phyloP scores from a whole-genome alignment of 2,797 vertebrate genomes.

The Smutsia gigantea region DNA sequence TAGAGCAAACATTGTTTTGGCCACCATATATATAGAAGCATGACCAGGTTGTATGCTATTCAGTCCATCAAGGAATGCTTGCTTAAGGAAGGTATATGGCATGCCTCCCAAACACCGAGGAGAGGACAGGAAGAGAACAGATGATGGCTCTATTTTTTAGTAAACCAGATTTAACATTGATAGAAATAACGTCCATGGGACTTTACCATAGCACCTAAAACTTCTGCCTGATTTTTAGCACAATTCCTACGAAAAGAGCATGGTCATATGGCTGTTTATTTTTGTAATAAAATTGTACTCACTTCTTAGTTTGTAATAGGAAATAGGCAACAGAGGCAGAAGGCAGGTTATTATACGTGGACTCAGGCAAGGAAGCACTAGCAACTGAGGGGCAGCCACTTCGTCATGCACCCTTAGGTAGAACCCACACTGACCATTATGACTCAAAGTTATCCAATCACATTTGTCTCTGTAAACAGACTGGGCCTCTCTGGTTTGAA shows the following conservation, averaged over 20 bases:
- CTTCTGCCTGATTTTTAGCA: background rate
- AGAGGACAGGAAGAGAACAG: background rate
- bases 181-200: background rate
- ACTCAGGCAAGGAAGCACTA: constrained; percentile 34
- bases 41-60: background rate
- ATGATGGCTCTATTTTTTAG: background rate
- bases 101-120: background rate
- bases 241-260: background rate
- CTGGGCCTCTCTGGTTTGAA: constrained; percentile 18
- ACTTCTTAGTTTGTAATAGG: background rate
- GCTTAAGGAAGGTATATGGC: background rate
- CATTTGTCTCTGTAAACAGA: constrained; percentile 51
- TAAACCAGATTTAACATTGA: background rate
- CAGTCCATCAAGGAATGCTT: background rate
- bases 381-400: background rate
- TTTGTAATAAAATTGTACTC: background rate
- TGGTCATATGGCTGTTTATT: background rate
- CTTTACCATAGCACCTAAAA: background rate
- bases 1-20: background rate
- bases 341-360: constrained; percentile 5
- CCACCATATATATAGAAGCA: background rate
- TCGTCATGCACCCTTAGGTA: background rate
- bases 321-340: background rate
- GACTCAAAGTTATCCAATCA: background rate
- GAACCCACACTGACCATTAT: background rate